Evolutionary conservation across 2,113 vertebrate species (phyloP), one percentile per base, ranked within the genome.

Genomic region (Sinocyclocheilus maitianheensis): DNA sequence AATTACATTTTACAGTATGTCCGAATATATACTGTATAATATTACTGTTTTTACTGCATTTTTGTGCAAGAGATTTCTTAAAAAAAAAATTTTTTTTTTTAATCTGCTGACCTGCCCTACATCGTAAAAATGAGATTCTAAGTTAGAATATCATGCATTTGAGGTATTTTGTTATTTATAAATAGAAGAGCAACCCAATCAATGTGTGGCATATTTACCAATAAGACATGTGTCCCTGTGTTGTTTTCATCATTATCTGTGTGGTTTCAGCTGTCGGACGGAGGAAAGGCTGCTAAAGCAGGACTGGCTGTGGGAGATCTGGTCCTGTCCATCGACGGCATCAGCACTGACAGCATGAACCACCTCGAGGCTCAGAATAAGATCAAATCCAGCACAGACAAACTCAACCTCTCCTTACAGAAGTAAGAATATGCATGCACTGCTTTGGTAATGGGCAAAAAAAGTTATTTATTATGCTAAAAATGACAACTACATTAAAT

Each of bases 301-400:
- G 94, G 96, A 0, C 95, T 99, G 20, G 93, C 94, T 3, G 96
- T 99, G 37, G 97, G 98, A 13, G 98, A 99, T 53, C 88, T 96
- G 91, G 97, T 99, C 90, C 93, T 98, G 88, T 97, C 95, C 91
- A 99, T 99, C 34, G 97, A 97, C 40, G 98, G 97, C 63, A 95
- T 99, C 91, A 94, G 94, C 89, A 96, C 98, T 0, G 96, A 98
- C 0, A 95, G 96, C 67, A 98, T 99, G 97, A 98, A 98, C 92
- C 97, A 99, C 83, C 95, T 99, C 55, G 98, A 99, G 93, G 98
- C 98, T 69, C 98, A 99, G 92, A 99, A 98, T 95, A 99, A 98
- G 94, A 99, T 99, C 92, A 99, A 99, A 92, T 96, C 93, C 11
- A 97, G 97, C 89, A 91, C 95, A 24, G 96, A 95, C 85, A 96